Conservation (phyloP, 2,888 invertebrate species). For the Polydrusus tereticollis region DNA sequence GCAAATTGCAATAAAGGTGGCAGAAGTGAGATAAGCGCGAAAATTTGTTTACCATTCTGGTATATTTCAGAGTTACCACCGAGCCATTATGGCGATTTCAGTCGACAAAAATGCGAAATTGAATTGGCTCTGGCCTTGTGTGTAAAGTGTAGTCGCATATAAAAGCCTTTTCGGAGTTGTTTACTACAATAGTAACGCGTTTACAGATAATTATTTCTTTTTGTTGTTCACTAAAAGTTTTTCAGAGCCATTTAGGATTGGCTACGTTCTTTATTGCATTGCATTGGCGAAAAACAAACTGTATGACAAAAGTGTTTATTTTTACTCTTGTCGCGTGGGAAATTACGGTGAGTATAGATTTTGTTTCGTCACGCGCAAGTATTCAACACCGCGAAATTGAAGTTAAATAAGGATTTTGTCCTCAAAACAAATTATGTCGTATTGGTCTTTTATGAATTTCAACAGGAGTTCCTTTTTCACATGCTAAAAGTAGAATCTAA, state of each 20-base stretch:
- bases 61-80: slow-evolving; percentile 36
- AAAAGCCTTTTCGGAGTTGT: slow-evolving; percentile 30
- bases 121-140: slow-evolving; percentile 44
- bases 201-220: slow-evolving; percentile 2
- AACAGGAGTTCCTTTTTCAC: too few relatives aligned
- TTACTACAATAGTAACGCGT: slow-evolving; percentile 20
- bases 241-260: not conserved
- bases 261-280: not conserved
- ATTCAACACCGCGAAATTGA: too few relatives aligned
- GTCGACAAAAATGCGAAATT: slow-evolving; percentile 43
- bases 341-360: too few relatives aligned
- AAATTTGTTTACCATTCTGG: slow-evolving; percentile 46
- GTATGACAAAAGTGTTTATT: too few relatives aligned
- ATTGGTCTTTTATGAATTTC: too few relatives aligned
- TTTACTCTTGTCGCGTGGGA: too few relatives aligned
- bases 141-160: slow-evolving; percentile 32
- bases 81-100: slow-evolving; percentile 36
- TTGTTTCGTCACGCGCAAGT: too few relatives aligned
- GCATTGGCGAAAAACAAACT: not conserved
- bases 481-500: too few relatives aligned
- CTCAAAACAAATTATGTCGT: too few relatives aligned
- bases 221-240: not conserved
- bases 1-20: slow-evolving; percentile 47
- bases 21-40: slow-evolving; percentile 46
- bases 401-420: too few relatives aligned